Base-by-base conservation (phyloP, 2,888 invertebrate genomes). In the Drosophila subsilvestris region DNA sequence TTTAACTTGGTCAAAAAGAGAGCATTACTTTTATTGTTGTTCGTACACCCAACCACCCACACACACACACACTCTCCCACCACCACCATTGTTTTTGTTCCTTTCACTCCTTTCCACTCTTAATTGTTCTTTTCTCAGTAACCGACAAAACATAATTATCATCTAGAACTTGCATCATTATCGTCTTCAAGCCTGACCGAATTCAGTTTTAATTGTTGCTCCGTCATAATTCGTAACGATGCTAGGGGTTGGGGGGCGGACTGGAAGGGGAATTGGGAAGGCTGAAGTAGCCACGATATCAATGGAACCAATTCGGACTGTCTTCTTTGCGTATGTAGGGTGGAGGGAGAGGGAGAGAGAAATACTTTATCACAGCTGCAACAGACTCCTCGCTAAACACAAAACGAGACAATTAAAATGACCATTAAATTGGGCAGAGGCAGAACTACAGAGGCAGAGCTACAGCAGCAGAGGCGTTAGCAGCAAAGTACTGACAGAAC, bases 191-290 rank as follows among this genome's bases (percentile, higher is more conserved):
- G 58, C 73, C 62, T 65, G 66, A 37, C 27, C 69, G 60, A 51
- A 60, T 59, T 59, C 10, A 43, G 51, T 56, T 75, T 73, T 73
- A 73, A 73, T 73, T 73, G 73, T 73, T 67, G 53, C 56, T 58
- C 60, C 69, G 68, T 83, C 88, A 84, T 80, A 88, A 83, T 86
- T 83, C 78, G 80, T 86, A 78, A 83, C 84, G 88, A 82, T 63
- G 74, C 45, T 57, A 63, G 62, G n/a, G 42, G 42, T 22, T 7
- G 22, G 50, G 25, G 20, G 51, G 53, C 45, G 29, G 29, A 12
- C 0, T 27, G 29, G 29, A 37, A 12, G 32, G 0, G 29, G 29
- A 25, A 25, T 10, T 32, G 32, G 37, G 7, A 14, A 37, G n/a
- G n/a, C n/a, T 14, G 6, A 14, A 37, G 37, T 37, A n/a, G 37